Conservation (phyloP, 92 coral and sea anemone species). For the Virgularia gustaviana region DNA sequence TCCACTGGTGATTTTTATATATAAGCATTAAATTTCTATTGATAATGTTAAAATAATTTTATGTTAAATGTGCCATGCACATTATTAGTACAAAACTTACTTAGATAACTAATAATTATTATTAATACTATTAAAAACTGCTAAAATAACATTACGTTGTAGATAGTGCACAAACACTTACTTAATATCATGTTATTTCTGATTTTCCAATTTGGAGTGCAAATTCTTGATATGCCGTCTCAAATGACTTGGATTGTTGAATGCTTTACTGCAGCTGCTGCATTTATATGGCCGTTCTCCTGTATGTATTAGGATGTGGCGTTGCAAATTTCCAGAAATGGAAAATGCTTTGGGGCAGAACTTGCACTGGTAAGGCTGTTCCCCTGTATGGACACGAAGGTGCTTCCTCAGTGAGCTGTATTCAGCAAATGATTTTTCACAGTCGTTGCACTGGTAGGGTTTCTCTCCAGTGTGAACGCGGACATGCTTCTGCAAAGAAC, state of each 20-base stretch:
- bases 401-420: conserved; percentile 95
- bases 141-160: neutral
- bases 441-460: conserved; percentile 71
- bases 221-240: conserved; percentile 89
- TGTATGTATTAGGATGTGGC: conserved; percentile 91
- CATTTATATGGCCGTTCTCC: conserved; percentile 96
- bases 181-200: conserved; percentile 9
- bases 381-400: conserved; percentile 93
- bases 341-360: conserved; percentile 87
- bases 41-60: too few species aligned
- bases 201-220: conserved; percentile 66
- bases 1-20: neutral
- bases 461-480: conserved; percentile 96
- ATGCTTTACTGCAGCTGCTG: conserved; percentile 86
- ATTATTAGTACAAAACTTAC: too few species aligned
- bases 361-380: conserved; percentile 88
- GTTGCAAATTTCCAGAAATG: conserved; percentile 93
- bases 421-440: conserved; percentile 77
- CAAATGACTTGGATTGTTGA: conserved; percentile 92
- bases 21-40: too few species aligned
- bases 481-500: conserved; percentile 93
- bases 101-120: neutral
- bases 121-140: neutral
- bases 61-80: too few species aligned
- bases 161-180: conserved; percentile 40